Conservation (phyloP, 1,140 invertebrate genomes). For the Drosophila mauritiana region DNA sequence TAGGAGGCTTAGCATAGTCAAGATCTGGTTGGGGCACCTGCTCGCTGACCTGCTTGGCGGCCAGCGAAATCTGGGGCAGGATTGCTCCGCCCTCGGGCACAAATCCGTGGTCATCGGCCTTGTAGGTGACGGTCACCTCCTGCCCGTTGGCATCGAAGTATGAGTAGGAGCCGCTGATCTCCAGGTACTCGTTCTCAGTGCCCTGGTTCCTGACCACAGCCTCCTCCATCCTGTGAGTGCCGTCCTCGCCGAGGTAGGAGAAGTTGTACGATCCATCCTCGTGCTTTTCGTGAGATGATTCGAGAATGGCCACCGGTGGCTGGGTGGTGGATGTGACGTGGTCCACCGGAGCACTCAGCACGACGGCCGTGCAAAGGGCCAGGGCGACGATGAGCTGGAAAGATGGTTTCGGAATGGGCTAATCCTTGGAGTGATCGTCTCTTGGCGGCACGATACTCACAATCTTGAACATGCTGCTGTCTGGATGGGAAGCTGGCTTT, state of each 20-base stretch:
- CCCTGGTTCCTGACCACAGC: slow-evolving; percentile 68
- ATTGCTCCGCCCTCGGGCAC: slow-evolving; percentile 76
- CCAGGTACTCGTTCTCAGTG: slow-evolving; percentile 63
- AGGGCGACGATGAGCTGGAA: slow-evolving; percentile 47
- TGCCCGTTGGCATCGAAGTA: slow-evolving; percentile 75
- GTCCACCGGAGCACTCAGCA: slow-evolving; percentile 44
- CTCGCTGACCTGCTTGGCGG: slow-evolving; percentile 71
- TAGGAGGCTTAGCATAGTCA: slow-evolving; percentile 61
- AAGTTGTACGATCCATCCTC: slow-evolving; percentile 79
- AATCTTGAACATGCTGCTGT: slow-evolving; percentile 61
- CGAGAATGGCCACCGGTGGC: slow-evolving; percentile 65
- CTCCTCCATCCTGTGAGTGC: slow-evolving; percentile 68
- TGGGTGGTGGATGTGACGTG: slow-evolving; percentile 20
- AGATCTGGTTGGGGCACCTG: slow-evolving; percentile 36
- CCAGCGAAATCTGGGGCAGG: slow-evolving; percentile 56
- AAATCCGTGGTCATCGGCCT: slow-evolving; percentile 77
- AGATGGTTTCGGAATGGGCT: slow-evolving; percentile 7
- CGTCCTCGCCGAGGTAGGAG: slow-evolving; percentile 71
- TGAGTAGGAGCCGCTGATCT: slow-evolving; percentile 73
- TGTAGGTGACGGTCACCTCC: slow-evolving; percentile 74
- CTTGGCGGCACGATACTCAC: slow-evolving; percentile 44
- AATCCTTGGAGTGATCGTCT: slow-evolving; percentile 18
- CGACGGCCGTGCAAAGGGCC: slow-evolving; percentile 39
- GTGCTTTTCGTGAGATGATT: slow-evolving; percentile 62
- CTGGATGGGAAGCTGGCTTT: slow-evolving; percentile 31